Evolutionary conservation across 2,888 invertebrate genomes (phyloP).

Genomic region (Patella pellucida): DNA sequence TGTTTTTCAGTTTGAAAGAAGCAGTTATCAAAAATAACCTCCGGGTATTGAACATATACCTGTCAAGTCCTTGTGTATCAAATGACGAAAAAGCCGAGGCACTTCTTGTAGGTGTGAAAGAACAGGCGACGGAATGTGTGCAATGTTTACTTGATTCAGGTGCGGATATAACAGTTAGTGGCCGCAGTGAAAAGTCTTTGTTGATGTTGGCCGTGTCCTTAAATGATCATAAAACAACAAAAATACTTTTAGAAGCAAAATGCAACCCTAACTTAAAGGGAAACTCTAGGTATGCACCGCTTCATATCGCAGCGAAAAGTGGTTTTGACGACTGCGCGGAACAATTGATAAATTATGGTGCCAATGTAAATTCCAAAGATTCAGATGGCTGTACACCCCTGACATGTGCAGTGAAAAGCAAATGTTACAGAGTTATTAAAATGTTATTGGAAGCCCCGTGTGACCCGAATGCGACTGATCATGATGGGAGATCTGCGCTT

Average conservation of each 20-base stretch:
- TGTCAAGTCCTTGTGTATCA: background rate
- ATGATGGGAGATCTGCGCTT: slow-evolving; percentile 73
- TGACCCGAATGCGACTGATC: slow-evolving; percentile 50
- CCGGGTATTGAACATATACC: background rate
- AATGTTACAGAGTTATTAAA: slow-evolving; percentile 43
- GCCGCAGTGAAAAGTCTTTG: slow-evolving; percentile 39
- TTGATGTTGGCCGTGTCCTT: slow-evolving; percentile 44
- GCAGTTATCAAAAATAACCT: background rate
- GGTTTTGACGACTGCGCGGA: slow-evolving; percentile 48
- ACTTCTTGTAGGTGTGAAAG: slow-evolving; percentile 40
- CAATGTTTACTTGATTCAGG: slow-evolving; percentile 33
- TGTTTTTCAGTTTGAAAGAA: background rate
- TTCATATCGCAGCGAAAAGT: slow-evolving; percentile 55
- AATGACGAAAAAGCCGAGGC: slow-evolving; percentile 9
- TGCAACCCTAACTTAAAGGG: slow-evolving; percentile 37
- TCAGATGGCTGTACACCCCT: slow-evolving; percentile 58
- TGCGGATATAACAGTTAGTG: slow-evolving; percentile 27
- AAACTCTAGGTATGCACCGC: slow-evolving; percentile 39
- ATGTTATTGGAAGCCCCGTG: slow-evolving; percentile 45
- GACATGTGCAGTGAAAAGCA: slow-evolving; percentile 51
- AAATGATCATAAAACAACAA: slow-evolving; percentile 36
- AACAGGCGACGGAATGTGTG: slow-evolving; percentile 31
- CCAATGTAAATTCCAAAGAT: slow-evolving; percentile 51
- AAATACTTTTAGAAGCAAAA: slow-evolving; percentile 32
- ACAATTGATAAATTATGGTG: slow-evolving; percentile 47